Evolutionary conservation across 2,888 invertebrate genomes (phyloP), one percentile per base, ranked within the genome.

Genomic region (Leptinotarsa peninsularis): DNA sequence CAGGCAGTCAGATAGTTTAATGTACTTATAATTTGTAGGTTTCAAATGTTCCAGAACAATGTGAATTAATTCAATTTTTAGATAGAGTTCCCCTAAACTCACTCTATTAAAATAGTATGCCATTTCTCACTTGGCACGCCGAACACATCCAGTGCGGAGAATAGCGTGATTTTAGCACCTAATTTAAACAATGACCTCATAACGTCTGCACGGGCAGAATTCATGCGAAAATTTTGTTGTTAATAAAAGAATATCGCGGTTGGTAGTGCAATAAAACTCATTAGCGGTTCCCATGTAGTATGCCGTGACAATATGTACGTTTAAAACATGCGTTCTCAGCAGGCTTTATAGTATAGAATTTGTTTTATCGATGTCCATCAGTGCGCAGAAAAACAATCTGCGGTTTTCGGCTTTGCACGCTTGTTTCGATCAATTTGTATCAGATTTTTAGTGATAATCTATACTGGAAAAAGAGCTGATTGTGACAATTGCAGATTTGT

Each of bases 131-230:
- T 58, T 58, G 7, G 58, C 58, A 58, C 21, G 58, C 4, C 4
- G 14, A 21, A 23, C 58, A 43, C 43, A 43, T 18, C 7, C 58
- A 58, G 43, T 58, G 10, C 58, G 13, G 7, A 18, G 13, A 58
- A 58, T 58, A 18, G 58, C 58, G 58, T 58, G 58, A 58, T 58
- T 58, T 58, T 14, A 23, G 58, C 58, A 58, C 58, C 14, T 21
- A 58, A 58, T 58, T 58, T 58, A 58, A 10, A 58, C n/a, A 58
- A 58, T 58, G 58, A 58, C 58, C 58, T 58, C 58, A 58, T 58
- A 58, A 58, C 23, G 58, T 58, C 58, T 58, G 15, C 58, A 58
- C 58, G 58, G 18, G 58, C 58, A 21, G 18, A 58, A 18, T 21
- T 58, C 58, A 58, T 58, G 58, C 18, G 58, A 21, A 58, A 58